Evolutionary conservation across 2,113 vertebrate species (phyloP).

Genomic region (Pycnonotus jocosus): DNA sequence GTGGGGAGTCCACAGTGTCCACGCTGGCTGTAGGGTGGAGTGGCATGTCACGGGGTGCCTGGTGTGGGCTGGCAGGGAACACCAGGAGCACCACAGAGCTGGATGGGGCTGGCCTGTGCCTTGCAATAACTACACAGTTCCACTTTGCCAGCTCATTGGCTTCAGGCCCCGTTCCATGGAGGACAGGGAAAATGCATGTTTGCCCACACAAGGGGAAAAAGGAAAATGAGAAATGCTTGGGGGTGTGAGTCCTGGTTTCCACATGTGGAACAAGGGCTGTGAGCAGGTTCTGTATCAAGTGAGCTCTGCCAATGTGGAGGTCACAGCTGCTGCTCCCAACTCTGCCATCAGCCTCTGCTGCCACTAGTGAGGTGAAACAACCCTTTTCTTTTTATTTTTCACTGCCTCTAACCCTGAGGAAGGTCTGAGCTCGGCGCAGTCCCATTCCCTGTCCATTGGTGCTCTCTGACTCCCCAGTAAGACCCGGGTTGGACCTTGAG

Average conservation of each 20-base stretch:
- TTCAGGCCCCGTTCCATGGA: not conserved
- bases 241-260: not conserved
- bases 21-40: not conserved
- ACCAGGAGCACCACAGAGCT: not conserved
- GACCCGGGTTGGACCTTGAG: not conserved
- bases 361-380: not conserved
- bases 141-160: not conserved
- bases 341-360: not conserved
- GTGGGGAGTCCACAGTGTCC: not conserved
- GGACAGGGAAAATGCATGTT: not conserved
- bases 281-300: not conserved
- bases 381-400: not conserved
- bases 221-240: not conserved
- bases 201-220: not conserved
- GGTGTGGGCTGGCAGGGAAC: not conserved
- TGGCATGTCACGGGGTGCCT: fast-evolving
- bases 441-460: not conserved
- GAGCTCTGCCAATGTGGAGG: not conserved
- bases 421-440: not conserved
- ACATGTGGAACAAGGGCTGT: not conserved
- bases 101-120: not conserved
- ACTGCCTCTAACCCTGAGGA: not conserved
- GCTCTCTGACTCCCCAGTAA: conserved; percentile 24
- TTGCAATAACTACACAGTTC: not conserved
- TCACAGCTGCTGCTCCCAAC: not conserved